Evolutionary conservation across 2,113 vertebrate species (phyloP), one percentile per base, ranked within the genome.

Genomic region (Eonycteris spelaea): DNA sequence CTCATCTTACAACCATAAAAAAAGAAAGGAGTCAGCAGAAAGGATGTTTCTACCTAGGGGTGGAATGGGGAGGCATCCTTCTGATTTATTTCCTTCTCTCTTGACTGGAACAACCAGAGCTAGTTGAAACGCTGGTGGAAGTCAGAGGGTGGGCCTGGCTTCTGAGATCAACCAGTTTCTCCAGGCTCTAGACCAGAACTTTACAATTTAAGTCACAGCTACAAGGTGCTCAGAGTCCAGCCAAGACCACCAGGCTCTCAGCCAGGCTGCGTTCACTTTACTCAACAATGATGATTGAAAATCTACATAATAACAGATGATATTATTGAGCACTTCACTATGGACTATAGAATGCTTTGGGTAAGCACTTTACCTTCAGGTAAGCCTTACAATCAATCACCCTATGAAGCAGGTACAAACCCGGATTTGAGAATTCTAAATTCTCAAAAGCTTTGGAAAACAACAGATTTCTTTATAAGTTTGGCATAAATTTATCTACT

Each of bases 21-120:
- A 97, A 95, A 45, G 45, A 92, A 68, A 87, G 73, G 96, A 97
- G 83, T 98, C 97, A 97, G 95, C 97, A 98, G 91, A 98, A 98
- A 97, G 84, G 96, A 95, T 65, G 77, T 70, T 33, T 71, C 68
- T 35, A 79, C 68, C 85, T 86, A 70, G 14, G 24, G 67, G 71
- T 65, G 35, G 33, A 48, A 77, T 19, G 33, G 65, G 21, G 95
- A 95, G 21, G 26, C 71, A 30, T 53, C 35, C 21, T 89, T 43
- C n/a, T 45, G 21, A 85, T 48, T 89, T 14, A 43, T 75, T 61
- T 78, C 40, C 48, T 94, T 71, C 51, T 57, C 75, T 82, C 57
- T 91, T 40, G 61, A 48, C 33, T 3, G 0, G 19, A 95, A 68
- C 35, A 70, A 63, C 28, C 63, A 65, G 48, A 86, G 33, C n/a